phyloP scores from a whole-genome alignment of 2,113 vertebrate genomes.

The Dinomys branickii region DNA sequence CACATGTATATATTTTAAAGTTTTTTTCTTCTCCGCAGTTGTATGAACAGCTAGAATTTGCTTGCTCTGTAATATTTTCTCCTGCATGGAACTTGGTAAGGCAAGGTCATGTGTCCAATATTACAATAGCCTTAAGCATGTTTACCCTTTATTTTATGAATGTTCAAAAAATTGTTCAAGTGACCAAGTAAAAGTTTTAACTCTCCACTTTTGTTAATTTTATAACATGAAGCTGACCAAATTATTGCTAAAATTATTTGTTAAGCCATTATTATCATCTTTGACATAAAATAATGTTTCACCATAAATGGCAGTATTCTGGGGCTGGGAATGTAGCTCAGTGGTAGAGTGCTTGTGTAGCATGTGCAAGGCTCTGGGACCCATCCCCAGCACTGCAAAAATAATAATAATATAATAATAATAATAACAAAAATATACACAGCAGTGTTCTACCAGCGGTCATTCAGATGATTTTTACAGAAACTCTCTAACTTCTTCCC shows the following conservation, averaged over 20 bases:
- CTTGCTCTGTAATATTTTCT: conserved; percentile 84
- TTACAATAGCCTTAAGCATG: conserved; percentile 89
- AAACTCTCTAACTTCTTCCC: neutral
- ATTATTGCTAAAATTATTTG: conserved; percentile 53
- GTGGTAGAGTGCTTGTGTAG: neutral
- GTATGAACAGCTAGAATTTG: conserved; percentile 84
- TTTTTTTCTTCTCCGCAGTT: conserved; percentile 79
- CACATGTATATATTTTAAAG: conserved; percentile 87
- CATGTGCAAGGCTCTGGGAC: neutral
- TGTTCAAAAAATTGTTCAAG: conserved; percentile 80
- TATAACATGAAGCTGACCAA: conserved; percentile 64
- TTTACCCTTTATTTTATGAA: conserved; percentile 85
- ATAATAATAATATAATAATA: neutral
- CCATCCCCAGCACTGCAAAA: neutral
- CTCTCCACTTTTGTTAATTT: conserved; percentile 83
- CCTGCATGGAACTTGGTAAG: conserved; percentile 86
- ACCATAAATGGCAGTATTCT: neutral
- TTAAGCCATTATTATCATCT: conserved; percentile 61
- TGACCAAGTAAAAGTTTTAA: conserved; percentile 76
- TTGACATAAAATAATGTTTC: conserved; percentile 63
- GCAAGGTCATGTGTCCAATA: conserved; percentile 83
- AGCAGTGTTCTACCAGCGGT: conserved; percentile 58
- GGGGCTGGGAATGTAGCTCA: neutral
- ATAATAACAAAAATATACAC: neutral
- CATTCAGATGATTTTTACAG: conserved; percentile 35